These are phyloP conservation scores for Drosophila prostipennis DNA, from an alignment of 2,888 invertebrate species.

Conservation along the genomic window DNA sequence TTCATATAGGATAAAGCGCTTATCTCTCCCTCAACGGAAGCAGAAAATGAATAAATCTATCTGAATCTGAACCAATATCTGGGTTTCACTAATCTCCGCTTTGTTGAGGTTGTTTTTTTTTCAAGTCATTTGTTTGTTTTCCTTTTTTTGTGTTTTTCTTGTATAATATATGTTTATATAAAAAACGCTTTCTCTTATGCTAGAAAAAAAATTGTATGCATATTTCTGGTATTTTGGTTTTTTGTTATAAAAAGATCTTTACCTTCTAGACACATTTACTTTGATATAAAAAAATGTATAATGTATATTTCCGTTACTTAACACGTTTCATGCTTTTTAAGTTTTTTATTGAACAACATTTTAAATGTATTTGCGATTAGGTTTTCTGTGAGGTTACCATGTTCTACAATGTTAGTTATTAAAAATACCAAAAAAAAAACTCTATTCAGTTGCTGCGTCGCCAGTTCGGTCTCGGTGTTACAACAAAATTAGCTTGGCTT, in stretches of 20 bases:
- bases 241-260: constrained; percentile 50
- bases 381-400: constrained; percentile 65
- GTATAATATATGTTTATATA: constrained; percentile 52
- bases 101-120: constrained; percentile 30
- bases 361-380: constrained; percentile 68
- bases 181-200: constrained; percentile 62
- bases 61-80: constrained; percentile 10
- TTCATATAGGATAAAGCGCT: constrained; percentile 32
- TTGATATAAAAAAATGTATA: constrained; percentile 50
- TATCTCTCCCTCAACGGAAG: constrained; percentile 4
- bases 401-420: constrained; percentile 46
- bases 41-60: constrained; percentile 10
- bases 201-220: constrained; percentile 75
- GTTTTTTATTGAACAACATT: constrained; percentile 71
- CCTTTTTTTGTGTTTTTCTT: constrained; percentile 32
- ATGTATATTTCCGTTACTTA: constrained; percentile 43
- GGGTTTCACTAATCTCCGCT: constrained; percentile 22
- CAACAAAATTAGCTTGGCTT: constrained; percentile 76
- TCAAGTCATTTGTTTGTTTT: constrained; percentile 31
- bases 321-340: constrained; percentile 31
- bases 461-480: constrained; percentile 21
- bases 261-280: constrained; percentile 40
- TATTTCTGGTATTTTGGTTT: constrained; percentile 41
- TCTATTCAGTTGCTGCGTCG: constrained; percentile 55
- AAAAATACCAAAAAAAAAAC: constrained; percentile 45